phyloP scores from a whole-genome alignment of 2,888 invertebrate species.

The Phytoseiulus persimilis region DNA sequence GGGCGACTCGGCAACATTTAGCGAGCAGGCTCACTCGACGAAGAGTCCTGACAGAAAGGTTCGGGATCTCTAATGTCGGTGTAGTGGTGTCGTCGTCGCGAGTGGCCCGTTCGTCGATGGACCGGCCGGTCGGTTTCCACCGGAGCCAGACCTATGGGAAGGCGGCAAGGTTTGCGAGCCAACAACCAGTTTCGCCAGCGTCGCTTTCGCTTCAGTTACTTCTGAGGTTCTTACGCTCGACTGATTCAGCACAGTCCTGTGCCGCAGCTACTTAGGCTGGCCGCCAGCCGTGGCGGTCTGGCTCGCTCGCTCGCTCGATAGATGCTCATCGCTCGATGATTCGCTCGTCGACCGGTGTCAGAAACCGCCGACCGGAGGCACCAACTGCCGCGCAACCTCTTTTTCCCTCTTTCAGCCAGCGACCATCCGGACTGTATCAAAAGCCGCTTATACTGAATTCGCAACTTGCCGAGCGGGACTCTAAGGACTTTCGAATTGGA shows the following conservation, averaged over 20 bases:
- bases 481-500: too few relatives aligned
- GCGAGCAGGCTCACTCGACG: not conserved
- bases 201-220: not conserved
- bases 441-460: too few relatives aligned
- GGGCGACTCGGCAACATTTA: not conserved
- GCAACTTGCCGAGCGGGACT: too few relatives aligned
- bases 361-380: not conserved
- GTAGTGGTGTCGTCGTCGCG: not conserved
- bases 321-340: not conserved
- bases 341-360: not conserved
- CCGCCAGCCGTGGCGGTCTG: not conserved
- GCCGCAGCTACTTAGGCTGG: not conserved
- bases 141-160: not conserved
- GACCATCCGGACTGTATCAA: too few relatives aligned
- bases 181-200: constrained; percentile 5
- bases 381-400: not conserved
- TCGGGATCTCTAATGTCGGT: not conserved
- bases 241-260: not conserved
- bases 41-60: not conserved
- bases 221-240: not conserved
- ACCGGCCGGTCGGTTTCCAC: not conserved
- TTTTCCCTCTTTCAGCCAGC: not conserved
- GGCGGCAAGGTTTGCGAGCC: not conserved
- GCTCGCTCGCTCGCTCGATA: not conserved
- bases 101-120: not conserved